Percentiles rank a stretch among this genome's conserved stretches.
phyloP scores from a whole-genome alignment of 1,140 invertebrate species.

The Meloidogyne chitwoodi region DNA sequence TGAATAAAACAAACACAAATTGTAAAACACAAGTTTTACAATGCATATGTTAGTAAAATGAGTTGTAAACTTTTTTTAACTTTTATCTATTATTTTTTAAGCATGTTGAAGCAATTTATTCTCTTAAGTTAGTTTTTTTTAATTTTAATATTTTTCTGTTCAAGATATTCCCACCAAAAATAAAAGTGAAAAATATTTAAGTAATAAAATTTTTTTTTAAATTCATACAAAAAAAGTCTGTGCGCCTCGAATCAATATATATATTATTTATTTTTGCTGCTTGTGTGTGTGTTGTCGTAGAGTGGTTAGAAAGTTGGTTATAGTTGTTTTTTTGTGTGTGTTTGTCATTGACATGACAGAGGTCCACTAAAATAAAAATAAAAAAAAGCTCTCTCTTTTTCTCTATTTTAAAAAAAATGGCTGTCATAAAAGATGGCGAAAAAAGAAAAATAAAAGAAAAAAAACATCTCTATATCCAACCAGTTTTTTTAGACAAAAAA shows the following conservation, averaged over 20 bases:
- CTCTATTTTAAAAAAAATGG: neutral
- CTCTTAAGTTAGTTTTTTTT: too few species aligned
- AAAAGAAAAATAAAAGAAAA: neutral
- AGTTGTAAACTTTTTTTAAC: too few species aligned
- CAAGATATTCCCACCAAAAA: too few species aligned
- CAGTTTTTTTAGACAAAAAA: neutral
- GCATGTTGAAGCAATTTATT: too few species aligned
- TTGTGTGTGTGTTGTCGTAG: neutral
- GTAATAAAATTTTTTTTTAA: neutral
- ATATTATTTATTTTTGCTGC: too few species aligned
- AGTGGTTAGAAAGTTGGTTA: neutral
- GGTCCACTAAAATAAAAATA: neutral
- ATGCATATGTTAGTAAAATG: too few species aligned
- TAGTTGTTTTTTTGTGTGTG: neutral
- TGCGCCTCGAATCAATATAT: neutral
- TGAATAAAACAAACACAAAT: too few species aligned
- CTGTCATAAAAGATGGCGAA: neutral
- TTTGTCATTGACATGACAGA: neutral
- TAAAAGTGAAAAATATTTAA: neutral
- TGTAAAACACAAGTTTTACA: too few species aligned
- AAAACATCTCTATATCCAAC: neutral
- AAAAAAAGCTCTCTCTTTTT: neutral
- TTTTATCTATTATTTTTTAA: too few species aligned
- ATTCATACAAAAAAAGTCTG: neutral
- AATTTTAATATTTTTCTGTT: too few species aligned